Conservation (phyloP, 2,888 invertebrate species). For the Molanna angustata region DNA sequence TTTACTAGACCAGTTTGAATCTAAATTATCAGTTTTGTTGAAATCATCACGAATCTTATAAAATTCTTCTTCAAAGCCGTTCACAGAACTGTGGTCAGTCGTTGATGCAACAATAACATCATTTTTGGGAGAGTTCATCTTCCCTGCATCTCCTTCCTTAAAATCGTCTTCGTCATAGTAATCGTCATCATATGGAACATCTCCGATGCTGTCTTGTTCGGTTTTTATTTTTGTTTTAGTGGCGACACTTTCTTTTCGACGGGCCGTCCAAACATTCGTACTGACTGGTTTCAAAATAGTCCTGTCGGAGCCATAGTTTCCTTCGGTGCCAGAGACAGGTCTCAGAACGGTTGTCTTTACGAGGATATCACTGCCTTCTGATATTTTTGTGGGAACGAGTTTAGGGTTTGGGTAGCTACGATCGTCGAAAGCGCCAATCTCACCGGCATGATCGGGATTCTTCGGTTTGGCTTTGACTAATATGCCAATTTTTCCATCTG, state of each 20-base stretch:
- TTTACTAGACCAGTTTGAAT: not conserved
- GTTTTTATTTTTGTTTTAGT: slow-evolving; percentile 10
- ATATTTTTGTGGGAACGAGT: slow-evolving; percentile 14
- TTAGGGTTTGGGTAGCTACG: slow-evolving; percentile 18
- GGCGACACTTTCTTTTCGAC: slow-evolving; percentile 13
- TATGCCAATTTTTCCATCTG: slow-evolving; percentile 50
- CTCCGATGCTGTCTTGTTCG: slow-evolving; percentile 21
- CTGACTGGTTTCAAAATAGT: slow-evolving; percentile 23
- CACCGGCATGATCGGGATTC: slow-evolving; percentile 2
- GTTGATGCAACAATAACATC: not conserved
- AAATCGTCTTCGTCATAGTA: slow-evolving; percentile 32
- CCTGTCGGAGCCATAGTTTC: slow-evolving; percentile 12
- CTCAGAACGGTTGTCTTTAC: slow-evolving; percentile 22
- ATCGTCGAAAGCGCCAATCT: slow-evolving; percentile 8
- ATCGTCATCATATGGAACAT: slow-evolving; percentile 31
- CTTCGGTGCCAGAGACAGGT: slow-evolving; percentile 18
- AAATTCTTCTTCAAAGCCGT: not conserved
- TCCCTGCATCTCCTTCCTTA: slow-evolving; percentile 6
- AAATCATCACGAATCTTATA: not conserved
- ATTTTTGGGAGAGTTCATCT: not conserved
- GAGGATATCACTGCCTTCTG: slow-evolving; percentile 7
- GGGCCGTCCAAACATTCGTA: slow-evolving; percentile 25
- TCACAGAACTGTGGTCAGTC: not conserved
- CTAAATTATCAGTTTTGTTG: not conserved
- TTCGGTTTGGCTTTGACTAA: slow-evolving; percentile 35